Evolutionary conservation across 2,797 vertebrate genomes (phyloP), one percentile per base, ranked within the genome.

Genomic region (Mycteria americana): DNA sequence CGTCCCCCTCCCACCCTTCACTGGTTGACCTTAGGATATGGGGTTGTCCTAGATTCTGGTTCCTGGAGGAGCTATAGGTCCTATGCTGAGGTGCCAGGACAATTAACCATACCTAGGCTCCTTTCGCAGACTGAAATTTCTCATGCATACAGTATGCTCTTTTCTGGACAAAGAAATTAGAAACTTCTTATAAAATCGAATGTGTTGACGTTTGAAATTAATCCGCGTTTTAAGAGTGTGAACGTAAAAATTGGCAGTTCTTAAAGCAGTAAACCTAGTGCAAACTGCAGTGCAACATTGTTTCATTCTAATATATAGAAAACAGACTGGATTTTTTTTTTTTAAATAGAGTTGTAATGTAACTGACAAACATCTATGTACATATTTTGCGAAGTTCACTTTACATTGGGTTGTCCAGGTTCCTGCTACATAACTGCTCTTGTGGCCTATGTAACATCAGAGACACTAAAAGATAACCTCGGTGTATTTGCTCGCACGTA

Each of bases 221-320:
- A 79, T 88, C 67, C 8, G 4, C 60, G 13, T 89, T 84, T 91
- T 24, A 84, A 27, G 60, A 62, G 78, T 46, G 81, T 93, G 92
- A 79, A 85, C 30, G 18, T 73, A 35, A 68, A 91, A 85, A 23
- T 67, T 45, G 74, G 46, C 0, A 4, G 65, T 91, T 92, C 82
- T 90, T 72, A 27, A 74, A 80, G 75, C 92, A 85, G 85, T 73
- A 95, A 87, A 88, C 82, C 37, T 93, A 78, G 90, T 86, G 96
- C 96, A 97, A 96, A 91, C 79, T 92, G 92, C 94, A 97, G 83
- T 96, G 95, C 94, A 97, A 82, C 54, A 10, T 60, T 74, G 48
- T 50, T 92, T 93, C 56, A 85, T 92, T 94, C 89, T 85, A 64
- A 69, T 62, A 10, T 18, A 28, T 53, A 84, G 56, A 74, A 93